Evolutionary conservation across 2,888 invertebrate genomes (phyloP).

Genomic region (Mayetiola destructor): DNA sequence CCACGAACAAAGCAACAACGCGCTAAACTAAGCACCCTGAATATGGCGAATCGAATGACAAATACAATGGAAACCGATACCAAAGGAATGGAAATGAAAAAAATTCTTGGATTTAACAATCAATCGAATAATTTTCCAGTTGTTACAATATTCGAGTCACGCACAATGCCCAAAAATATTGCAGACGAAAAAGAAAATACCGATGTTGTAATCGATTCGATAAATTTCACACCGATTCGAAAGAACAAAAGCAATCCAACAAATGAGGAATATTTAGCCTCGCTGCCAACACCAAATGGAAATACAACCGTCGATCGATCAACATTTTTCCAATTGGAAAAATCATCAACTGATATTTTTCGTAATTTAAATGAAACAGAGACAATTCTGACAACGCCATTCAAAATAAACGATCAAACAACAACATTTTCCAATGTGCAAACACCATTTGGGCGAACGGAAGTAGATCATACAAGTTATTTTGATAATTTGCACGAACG

Average conservation of each 20-base stretch:
- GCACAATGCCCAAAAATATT: background rate
- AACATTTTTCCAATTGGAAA: background rate
- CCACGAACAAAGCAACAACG: slow-evolving; percentile 22
- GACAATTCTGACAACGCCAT: background rate
- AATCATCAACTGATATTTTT: background rate
- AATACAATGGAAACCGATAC: too few relatives aligned
- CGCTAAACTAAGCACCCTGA: slow-evolving; percentile 32
- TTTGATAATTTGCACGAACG: background rate
- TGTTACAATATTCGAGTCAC: slow-evolving; percentile 16
- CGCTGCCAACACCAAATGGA: slow-evolving; percentile 28
- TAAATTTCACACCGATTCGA: slow-evolving; percentile 30
- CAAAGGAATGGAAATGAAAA: background rate
- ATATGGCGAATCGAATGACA: slow-evolving; percentile 35
- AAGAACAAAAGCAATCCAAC: slow-evolving; percentile 16
- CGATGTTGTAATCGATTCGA: slow-evolving; percentile 29
- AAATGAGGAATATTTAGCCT: slow-evolving; percentile 26
- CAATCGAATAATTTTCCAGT: slow-evolving; percentile 28
- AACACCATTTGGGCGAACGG: background rate
- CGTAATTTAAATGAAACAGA: slow-evolving; percentile 6
- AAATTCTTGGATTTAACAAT: background rate
- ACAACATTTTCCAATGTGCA: background rate
- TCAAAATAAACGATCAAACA: background rate
- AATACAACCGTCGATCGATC: background rate
- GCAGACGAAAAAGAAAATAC: slow-evolving; percentile 35
- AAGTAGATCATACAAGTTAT: slow-evolving; percentile 1